A percentile compares a stretch with the other conserved stretches of the same genome.
These are phyloP conservation scores for Procapra przewalskii DNA, from an alignment of 2,113 vertebrate genomes.

Conservation along the genomic window DNA sequence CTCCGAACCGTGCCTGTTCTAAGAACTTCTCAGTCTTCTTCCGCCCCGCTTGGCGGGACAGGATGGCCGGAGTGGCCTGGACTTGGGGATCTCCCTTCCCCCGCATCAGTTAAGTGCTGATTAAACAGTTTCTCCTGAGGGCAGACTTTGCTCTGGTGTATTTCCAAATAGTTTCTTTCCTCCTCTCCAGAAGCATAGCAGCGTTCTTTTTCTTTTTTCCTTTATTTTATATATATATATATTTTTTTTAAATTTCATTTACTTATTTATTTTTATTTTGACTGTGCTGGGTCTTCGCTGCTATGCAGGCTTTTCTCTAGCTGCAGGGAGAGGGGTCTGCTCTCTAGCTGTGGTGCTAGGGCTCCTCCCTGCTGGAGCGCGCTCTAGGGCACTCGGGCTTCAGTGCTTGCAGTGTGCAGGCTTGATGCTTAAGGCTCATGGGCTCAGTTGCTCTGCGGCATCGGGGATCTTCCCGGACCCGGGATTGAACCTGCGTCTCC, in stretches of 20 bases:
- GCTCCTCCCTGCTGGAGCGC: accelerated
- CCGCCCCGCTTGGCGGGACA: not conserved
- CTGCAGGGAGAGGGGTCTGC: no score
- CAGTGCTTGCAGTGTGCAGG: accelerated
- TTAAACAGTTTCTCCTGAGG: not conserved
- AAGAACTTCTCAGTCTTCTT: not conserved
- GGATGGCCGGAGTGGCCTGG: not conserved
- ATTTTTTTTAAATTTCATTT: no score
- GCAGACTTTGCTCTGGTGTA: not conserved
- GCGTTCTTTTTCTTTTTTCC: not conserved
- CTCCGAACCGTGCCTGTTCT: not conserved
- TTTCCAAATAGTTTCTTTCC: not conserved
- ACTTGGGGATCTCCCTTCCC: not conserved
- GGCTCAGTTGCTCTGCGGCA: no score
- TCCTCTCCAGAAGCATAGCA: not conserved
- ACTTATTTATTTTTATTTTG: not conserved
- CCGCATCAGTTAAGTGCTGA: not conserved
- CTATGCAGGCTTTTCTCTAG: not conserved
- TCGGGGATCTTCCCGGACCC: no score
- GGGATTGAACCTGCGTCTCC: no score
- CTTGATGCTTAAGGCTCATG: no score
- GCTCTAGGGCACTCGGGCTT: accelerated
- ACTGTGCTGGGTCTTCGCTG: not conserved
- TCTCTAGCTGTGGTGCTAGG: no score
- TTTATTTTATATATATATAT: not conserved